Conservation (phyloP, 1,140 invertebrate species). For the Lepidurus arcticus region DNA sequence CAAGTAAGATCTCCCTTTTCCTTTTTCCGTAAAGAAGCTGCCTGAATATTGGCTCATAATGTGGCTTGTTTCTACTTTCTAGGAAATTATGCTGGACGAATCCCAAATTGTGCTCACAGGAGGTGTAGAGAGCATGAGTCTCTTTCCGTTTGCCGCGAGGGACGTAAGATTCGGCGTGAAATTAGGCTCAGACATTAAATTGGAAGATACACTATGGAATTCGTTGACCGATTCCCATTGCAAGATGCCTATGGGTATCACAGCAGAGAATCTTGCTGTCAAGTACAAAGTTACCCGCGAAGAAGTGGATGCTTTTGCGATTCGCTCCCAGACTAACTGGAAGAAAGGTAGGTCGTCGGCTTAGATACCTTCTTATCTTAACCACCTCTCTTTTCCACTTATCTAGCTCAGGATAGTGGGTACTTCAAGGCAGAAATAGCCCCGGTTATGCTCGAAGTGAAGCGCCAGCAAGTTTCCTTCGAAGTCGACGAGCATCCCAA, state of each 20-base stretch:
- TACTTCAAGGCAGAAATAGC: conserved; percentile 81
- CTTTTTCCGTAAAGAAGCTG: too few relatives aligned
- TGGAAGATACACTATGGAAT: conserved; percentile 92
- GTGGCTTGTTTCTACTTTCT: conserved; percentile 37
- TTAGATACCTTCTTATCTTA: conserved; percentile 22
- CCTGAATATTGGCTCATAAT: not conserved
- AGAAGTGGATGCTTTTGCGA: conserved; percentile 82
- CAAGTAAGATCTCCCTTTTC: conserved; percentile 56
- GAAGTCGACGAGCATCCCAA: conserved; percentile 91
- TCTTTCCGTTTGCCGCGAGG: conserved; percentile 82
- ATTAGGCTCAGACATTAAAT: conserved; percentile 67
- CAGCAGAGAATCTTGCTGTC: conserved; percentile 92
- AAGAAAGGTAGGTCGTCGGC: conserved; percentile 55
- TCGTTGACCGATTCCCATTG: conserved; percentile 84
- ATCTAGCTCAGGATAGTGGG: conserved; percentile 76
- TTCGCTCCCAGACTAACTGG: conserved; percentile 77
- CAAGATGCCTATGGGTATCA: conserved; percentile 91
- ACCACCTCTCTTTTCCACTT: not conserved
- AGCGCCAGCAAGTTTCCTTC: conserved; percentile 70
- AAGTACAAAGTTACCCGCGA: conserved; percentile 80
- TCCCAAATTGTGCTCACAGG: conserved; percentile 84
- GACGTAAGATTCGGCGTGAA: conserved; percentile 85
- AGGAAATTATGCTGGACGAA: conserved; percentile 83
- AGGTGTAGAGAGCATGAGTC: conserved; percentile 93
- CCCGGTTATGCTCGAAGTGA: conserved; percentile 76